Conservation (phyloP, 2,888 invertebrate species). For the Coremacera marginata region DNA sequence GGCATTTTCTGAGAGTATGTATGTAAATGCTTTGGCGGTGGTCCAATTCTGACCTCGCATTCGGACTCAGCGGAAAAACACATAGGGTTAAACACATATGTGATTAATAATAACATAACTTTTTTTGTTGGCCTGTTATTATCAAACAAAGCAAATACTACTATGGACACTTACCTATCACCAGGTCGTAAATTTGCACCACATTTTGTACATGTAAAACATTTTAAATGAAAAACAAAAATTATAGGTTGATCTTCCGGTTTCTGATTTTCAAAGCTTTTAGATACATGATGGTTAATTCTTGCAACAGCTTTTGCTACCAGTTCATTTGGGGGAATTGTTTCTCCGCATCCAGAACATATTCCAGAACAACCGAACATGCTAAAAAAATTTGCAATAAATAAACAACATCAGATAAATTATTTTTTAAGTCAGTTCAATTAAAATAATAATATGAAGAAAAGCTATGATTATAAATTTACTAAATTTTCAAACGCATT, state of each 20-base stretch:
- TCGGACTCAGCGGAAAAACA: too few species aligned
- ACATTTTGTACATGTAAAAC: constrained; percentile 95
- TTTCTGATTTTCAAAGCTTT: constrained; percentile 70
- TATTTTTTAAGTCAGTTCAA: neutral
- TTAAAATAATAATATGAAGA: neutral
- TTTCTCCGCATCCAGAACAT: constrained; percentile 92
- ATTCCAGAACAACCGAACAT: constrained; percentile 91
- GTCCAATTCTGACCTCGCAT: too few species aligned
- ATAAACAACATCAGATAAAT: neutral
- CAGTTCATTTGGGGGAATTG: constrained; percentile 92
- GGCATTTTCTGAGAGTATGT: too few species aligned
- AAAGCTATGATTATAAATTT: too few species aligned
- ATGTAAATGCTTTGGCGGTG: too few species aligned
- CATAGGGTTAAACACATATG: too few species aligned
- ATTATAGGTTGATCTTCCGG: constrained; percentile 60
- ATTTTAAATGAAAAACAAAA: constrained; percentile 82
- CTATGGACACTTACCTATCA: constrained; percentile 76
- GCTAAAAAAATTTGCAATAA: constrained; percentile 73
- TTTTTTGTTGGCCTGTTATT: too few species aligned
- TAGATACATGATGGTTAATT: constrained; percentile 52
- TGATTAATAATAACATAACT: too few species aligned
- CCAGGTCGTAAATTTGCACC: constrained; percentile 89
- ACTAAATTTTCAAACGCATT: too few species aligned
- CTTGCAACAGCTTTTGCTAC: constrained; percentile 80
- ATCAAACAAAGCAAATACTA: neutral